These are phyloP conservation scores for Hydriomena furcata DNA, from an alignment of 2,888 invertebrate species.

Conservation along the genomic window DNA sequence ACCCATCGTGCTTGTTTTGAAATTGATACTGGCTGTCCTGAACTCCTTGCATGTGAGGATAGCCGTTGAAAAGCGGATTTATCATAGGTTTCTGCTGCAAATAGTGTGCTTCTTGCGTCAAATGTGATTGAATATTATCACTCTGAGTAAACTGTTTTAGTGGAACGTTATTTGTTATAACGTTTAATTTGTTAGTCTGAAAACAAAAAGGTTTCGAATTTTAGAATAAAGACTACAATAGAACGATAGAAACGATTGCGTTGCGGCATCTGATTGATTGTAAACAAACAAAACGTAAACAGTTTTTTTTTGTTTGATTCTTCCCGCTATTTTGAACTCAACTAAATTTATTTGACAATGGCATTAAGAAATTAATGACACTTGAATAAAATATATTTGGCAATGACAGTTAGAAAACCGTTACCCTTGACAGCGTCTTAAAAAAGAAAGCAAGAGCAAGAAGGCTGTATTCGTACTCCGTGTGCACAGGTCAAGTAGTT, in stretches of 20 bases:
- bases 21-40: conserved; percentile 74
- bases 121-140: conserved; percentile 75
- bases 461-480: no score
- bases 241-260: no score
- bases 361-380: background rate
- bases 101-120: conserved; percentile 78
- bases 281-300: background rate
- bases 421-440: no score
- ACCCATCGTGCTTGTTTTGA: conserved; percentile 69
- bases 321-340: conserved; percentile 6
- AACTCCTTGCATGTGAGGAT: conserved; percentile 61
- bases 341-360: background rate
- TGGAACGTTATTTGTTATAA: conserved; percentile 80
- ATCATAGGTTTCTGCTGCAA: conserved; percentile 82
- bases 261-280: background rate
- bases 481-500: no score
- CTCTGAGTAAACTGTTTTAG: conserved; percentile 78
- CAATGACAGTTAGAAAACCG: no score
- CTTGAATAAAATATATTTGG: no score
- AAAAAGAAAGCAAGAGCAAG: no score
- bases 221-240: no score
- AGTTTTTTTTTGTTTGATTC: conserved; percentile 2
- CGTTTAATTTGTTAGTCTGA: conserved; percentile 77
- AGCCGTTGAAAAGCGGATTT: conserved; percentile 75
- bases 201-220: conserved; percentile 18